Percentiles rank a stretch among this genome's conserved stretches.
Evolutionary conservation across 1,140 invertebrate genomes (phyloP).

Genomic region (Melanaphis sacchari): DNA sequence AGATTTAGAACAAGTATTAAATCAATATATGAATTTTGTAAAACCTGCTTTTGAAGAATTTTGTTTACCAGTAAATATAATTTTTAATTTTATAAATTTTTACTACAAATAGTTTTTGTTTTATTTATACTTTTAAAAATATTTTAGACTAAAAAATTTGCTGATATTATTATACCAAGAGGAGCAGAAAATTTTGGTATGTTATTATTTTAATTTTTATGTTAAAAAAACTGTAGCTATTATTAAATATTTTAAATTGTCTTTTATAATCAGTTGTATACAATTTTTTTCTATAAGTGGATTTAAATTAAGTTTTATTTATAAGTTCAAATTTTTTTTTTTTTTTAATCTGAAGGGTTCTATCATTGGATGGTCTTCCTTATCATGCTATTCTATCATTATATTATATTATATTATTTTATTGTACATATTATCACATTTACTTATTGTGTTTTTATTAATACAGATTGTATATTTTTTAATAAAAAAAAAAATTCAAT

Average conservation of each 20-base stretch:
- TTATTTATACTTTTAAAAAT: not conserved
- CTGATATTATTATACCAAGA: slow-evolving; percentile 97
- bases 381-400: too few relatives aligned
- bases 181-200: slow-evolving; percentile 94
- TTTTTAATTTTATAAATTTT: not conserved
- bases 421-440: too few relatives aligned
- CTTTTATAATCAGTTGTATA: not conserved
- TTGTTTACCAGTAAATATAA: slow-evolving; percentile 85
- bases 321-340: not conserved
- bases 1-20: slow-evolving; percentile 91
- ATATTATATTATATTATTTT: too few relatives aligned
- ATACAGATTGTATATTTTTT: too few relatives aligned
- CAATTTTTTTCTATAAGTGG: too few relatives aligned
- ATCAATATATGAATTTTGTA: slow-evolving; percentile 96
- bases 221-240: not conserved
- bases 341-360: too few relatives aligned
- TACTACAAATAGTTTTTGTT: not conserved
- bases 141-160: slow-evolving; percentile 98
- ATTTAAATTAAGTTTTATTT: not conserved
- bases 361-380: too few relatives aligned
- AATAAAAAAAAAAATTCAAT: too few relatives aligned
- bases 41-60: slow-evolving; percentile 99
- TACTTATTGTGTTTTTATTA: too few relatives aligned
- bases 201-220: not conserved
- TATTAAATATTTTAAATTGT: not conserved